Base-by-base conservation (phyloP, 92 coral and sea anemone species). In the Scolanthus callimorphus region DNA sequence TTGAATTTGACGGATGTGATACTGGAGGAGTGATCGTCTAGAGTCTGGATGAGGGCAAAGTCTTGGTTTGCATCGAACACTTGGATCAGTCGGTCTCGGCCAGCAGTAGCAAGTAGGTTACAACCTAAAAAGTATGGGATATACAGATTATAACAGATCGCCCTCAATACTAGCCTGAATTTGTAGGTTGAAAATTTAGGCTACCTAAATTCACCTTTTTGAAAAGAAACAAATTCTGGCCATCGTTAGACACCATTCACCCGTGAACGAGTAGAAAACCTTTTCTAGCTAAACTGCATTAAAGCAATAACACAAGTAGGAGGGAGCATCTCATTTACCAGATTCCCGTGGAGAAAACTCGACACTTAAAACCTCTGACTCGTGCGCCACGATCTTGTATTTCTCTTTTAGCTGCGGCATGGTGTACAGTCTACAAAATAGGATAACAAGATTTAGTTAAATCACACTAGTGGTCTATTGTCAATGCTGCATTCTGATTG, bases 21-120 rank as follows among this genome's bases (percentile, higher is more conserved):
- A 17, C 90, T 82, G 8, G 95, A 89, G 24, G 95, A 86, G 60
- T 86, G 95, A 38, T 86, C 95, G 58, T 86, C 95, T 28, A 86
- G 73, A 3, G 95, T 86, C 30, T 86, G 95, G 13, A 86, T 47
- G 47, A 86, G 63, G 26, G 65, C 68, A 44, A 71, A 86, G 64
- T 86, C 68, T 25, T 82, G 77, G 20, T 63, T 70, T 22, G 81
- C 54, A 62, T 86, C 85, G 59, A 82, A 86, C 25, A 86, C 58
- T 43, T 86, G 95, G 50, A 86, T 77, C 11, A 86, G 71, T 45
- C 95, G 76, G 61, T 86, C 95, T 20, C 95, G 82, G 0, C 95
- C 95, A 38, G 95, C 90, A 39, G 90, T 70, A 0, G 77, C 90
- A 28, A 86, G 55, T 22, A 86, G 62, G 24, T 83, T 83, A 29